Evolutionary conservation across 2,888 invertebrate genomes (phyloP), one percentile per base, ranked within the genome.

Genomic region (Anthophora plumipes): DNA sequence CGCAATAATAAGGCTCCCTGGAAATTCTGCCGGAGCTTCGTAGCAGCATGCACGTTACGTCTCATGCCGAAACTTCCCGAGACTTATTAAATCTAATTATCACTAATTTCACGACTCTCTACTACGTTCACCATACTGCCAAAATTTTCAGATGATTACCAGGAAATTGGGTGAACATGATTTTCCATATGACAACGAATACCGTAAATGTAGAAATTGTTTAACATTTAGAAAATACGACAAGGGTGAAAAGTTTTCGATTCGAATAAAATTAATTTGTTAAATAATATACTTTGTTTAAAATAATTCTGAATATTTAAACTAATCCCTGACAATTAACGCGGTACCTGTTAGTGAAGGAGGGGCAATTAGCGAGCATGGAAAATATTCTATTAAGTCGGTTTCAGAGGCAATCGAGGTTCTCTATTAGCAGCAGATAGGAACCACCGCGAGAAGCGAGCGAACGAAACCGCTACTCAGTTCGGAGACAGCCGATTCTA

Each of bases 61-160:
- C 55, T 46, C 67, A n/a, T 46, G 41, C 41, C 50, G 78, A 63
- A 82, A 75, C 71, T 75, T 82, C 70, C 43, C 41, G 17, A 7
- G 77, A 77, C 82, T 83, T 83, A 77, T 82, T 77, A 82, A 83
- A 83, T 74, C 61, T 68, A 78, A 82, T 83, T 78, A 78, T 71
- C 74, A 20, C 70, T 52, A 82, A 82, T 78, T 83, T 63, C 59
- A 14, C 64, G 69, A 67, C 54, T 71, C 63, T 68, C 74, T 22
- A 39, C 57, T 39, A 52, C 46, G 60, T 73, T 73, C 73, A 8
- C 60, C 17, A 50, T 70, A 70, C 69, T 67, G 31, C 11, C 31
- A 9, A 43, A 66, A 63, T 69, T 82, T 82, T 61, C 52, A 57
- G 57, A 61, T 43, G 63, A 73, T 77, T 73, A 48, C 59, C 25